Percentiles rank a stretch among this genome's conserved stretches.
These are phyloP conservation scores for Phoenicopterus ruber DNA, from an alignment of 2,113 vertebrate species.

Conservation along the genomic window DNA sequence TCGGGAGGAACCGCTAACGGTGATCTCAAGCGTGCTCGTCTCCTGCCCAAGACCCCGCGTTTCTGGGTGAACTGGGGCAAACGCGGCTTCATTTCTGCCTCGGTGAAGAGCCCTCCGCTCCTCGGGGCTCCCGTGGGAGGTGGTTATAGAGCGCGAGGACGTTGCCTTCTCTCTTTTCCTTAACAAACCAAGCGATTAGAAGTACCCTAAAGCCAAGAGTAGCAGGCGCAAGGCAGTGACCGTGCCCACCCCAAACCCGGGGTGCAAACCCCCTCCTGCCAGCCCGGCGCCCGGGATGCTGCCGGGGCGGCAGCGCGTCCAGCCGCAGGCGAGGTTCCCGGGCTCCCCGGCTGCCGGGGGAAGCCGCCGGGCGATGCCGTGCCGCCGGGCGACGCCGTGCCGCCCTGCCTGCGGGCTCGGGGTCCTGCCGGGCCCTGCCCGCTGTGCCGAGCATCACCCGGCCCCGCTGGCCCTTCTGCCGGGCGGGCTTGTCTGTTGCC, in stretches of 20 bases:
- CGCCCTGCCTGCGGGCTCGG: background rate
- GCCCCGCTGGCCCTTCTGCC: background rate
- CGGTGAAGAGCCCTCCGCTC: background rate
- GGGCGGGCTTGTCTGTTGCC: background rate
- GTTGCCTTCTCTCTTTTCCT: background rate
- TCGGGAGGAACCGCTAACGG: accelerated
- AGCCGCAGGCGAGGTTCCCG: accelerated
- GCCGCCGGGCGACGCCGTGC: too few relatives aligned
- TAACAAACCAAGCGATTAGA: background rate
- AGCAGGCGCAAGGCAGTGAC: background rate
- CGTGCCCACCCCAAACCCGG: background rate
- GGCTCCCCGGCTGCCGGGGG: background rate
- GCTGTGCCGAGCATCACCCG: accelerated
- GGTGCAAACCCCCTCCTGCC: background rate
- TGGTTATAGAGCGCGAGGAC: background rate
- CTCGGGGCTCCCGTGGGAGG: background rate
- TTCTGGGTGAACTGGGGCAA: background rate
- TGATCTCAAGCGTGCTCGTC: background rate
- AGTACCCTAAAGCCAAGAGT: background rate
- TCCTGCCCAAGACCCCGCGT: accelerated
- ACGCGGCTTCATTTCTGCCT: accelerated
- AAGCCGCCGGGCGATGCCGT: too few relatives aligned
- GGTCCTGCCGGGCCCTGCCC: background rate
- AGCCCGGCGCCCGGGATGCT: accelerated
- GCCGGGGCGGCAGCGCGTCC: accelerated